Base-by-base conservation (phyloP, 2,888 invertebrate genomes). In the Callyntrura guangdongensis region DNA sequence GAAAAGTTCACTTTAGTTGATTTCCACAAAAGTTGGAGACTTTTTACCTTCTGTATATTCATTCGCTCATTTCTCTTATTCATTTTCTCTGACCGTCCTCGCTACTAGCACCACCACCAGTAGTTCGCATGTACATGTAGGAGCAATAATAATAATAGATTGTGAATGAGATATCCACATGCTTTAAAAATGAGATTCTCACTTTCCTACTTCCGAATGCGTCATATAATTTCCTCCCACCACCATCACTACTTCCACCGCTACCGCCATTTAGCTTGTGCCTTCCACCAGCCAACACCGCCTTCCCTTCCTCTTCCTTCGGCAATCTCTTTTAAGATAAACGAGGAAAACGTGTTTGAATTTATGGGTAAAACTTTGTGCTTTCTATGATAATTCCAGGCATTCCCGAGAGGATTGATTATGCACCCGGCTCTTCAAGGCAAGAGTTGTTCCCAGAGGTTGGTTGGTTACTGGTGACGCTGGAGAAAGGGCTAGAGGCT, bases 401-500 rank as follows among this genome's bases (percentile, higher is more conserved):
- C 25, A 96, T 98, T 69, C 97, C 97, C 0, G 97, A 98, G 94
- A 96, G 97, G 92, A 97, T 98, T 86, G 98, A 98, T 95, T 98
- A 98, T 95, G 97, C 97, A 0, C 98, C 98, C 0, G 97, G 97
- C 86, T 97, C 91, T 17, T 91, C 91, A 61, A 96, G 97, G 27
- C 97, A 97, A 94, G 96, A 97, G 74, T 95, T 98, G 93, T 97
- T 98, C 95, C 98, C 98, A 0, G 96, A 96, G 2, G 98, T n/a
- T n/a, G n/a, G n/a, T n/a, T n/a, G n/a, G n/a, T n/a, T n/a, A n/a
- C n/a, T n/a, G n/a, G n/a, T n/a, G n/a, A n/a, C n/a, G n/a, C n/a
- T n/a, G n/a, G n/a, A n/a, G n/a, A n/a, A n/a, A n/a, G n/a, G n/a
- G n/a, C n/a, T n/a, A n/a, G n/a, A n/a, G n/a, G n/a, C n/a, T n/a